Evolutionary conservation across 2,797 vertebrate genomes (phyloP).

Genomic region (Gymnodraco acuticeps): DNA sequence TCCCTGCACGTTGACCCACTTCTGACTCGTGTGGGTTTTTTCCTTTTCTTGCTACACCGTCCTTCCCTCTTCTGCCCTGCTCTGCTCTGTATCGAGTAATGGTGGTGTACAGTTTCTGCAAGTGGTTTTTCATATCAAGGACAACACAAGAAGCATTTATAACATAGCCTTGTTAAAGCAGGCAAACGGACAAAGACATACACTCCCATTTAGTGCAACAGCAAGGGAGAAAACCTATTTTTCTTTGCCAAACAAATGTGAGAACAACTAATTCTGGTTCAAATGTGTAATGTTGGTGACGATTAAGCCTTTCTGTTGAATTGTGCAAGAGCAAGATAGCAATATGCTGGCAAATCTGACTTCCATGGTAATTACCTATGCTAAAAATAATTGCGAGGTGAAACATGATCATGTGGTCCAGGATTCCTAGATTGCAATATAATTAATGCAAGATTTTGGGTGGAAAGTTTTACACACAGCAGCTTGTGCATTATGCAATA

Average conservation of each 20-base stretch:
- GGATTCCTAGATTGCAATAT: background rate
- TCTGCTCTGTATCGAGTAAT: constrained; percentile 12
- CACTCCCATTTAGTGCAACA: background rate
- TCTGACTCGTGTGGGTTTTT: constrained; percentile 16
- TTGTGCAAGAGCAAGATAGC: too few species aligned
- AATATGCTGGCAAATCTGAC: background rate
- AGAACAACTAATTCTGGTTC: background rate
- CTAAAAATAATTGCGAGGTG: background rate
- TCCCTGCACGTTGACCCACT: constrained; percentile 56
- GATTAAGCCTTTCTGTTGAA: too few species aligned
- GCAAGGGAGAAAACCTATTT: background rate
- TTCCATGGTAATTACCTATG: background rate
- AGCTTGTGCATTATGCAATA: constrained; percentile 33
- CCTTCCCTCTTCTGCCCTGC: constrained; percentile 21
- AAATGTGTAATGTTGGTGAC: background rate
- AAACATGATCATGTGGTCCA: background rate
- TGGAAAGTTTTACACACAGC: constrained; percentile 45
- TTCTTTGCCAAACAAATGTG: background rate
- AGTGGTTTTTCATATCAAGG: constrained; percentile 25
- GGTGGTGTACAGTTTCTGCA: constrained; percentile 32
- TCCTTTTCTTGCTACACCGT: constrained; percentile 8
- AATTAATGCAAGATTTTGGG: background rate
- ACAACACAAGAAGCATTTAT: constrained; percentile 8
- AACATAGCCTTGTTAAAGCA: background rate
- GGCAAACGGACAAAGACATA: constrained; percentile 2